Conservation (phyloP, 2,113 vertebrate genomes). For the Ceratotherium simum region DNA sequence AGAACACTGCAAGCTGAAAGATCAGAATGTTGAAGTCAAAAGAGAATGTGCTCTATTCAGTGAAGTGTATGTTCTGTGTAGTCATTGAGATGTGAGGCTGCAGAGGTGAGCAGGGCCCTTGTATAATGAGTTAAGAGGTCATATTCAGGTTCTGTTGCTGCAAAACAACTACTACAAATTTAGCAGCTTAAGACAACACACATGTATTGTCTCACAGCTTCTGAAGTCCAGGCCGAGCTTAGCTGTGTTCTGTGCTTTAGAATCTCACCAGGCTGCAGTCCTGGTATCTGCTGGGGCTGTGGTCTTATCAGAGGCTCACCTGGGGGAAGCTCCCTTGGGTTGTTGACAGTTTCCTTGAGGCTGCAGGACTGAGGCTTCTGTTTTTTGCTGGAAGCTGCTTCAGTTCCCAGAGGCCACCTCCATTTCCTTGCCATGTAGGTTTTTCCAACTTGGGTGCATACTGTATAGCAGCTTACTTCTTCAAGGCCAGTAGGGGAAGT, state of each 20-base stretch:
- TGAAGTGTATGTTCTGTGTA: background rate
- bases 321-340: background rate
- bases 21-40: background rate
- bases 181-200: background rate
- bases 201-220: background rate
- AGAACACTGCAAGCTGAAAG: background rate
- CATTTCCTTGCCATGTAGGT: fast-evolving
- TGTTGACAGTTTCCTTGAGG: background rate
- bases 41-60: background rate
- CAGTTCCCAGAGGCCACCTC: background rate
- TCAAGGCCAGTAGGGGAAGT: background rate
- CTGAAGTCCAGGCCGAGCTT: background rate
- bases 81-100: background rate
- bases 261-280: background rate
- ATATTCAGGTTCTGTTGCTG: background rate
- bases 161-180: background rate
- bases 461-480: background rate
- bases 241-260: background rate
- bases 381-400: background rate
- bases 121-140: background rate
- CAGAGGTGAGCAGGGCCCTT: background rate
- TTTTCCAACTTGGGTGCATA: background rate
- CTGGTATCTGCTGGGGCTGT: background rate
- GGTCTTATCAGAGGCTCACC: background rate
- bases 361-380: background rate